Percentiles rank a stretch among this genome's conserved stretches.
phyloP scores from a whole-genome alignment of 2,888 invertebrate species.

The Syrphus vitripennis region DNA sequence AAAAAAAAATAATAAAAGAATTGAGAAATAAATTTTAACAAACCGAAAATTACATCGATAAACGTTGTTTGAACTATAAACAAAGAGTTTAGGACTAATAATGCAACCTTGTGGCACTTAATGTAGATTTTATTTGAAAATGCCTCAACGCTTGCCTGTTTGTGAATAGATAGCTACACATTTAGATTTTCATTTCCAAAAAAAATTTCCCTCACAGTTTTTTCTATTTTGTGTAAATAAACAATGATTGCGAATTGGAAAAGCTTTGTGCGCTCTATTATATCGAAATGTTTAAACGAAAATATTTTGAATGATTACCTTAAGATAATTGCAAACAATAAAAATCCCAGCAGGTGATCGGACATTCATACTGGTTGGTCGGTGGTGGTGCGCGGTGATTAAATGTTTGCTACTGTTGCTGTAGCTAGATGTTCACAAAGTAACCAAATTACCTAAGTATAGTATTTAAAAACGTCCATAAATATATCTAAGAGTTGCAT shows the following conservation, averaged over 20 bases:
- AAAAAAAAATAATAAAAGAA: background rate
- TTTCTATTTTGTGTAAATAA: conserved; percentile 46
- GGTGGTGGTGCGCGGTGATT: background rate
- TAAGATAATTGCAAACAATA: conserved; percentile 58
- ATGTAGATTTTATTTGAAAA: conserved; percentile 41
- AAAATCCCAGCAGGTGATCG: conserved; percentile 64
- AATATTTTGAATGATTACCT: conserved; percentile 65
- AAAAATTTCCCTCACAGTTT: background rate
- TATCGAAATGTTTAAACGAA: conserved; percentile 44
- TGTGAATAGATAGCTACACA: background rate
- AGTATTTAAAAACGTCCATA: background rate
- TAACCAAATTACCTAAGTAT: background rate
- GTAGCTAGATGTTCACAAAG: conserved; percentile 15
- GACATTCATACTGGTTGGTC: conserved; percentile 1
- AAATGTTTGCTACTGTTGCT: conserved; percentile 14
- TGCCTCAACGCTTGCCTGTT: background rate
- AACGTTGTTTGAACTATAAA: conserved; percentile 45
- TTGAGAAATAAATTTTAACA: background rate
- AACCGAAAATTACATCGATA: conserved; percentile 48
- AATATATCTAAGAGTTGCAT: background rate
- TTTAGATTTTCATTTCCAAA: background rate
- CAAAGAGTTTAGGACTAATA: conserved; percentile 64
- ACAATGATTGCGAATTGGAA: conserved; percentile 25
- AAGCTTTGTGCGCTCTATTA: conserved; percentile 13
- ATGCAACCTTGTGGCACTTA: conserved; percentile 64